Base-by-base conservation (phyloP, 2,113 vertebrate genomes). In the Muntiacus reevesi region DNA sequence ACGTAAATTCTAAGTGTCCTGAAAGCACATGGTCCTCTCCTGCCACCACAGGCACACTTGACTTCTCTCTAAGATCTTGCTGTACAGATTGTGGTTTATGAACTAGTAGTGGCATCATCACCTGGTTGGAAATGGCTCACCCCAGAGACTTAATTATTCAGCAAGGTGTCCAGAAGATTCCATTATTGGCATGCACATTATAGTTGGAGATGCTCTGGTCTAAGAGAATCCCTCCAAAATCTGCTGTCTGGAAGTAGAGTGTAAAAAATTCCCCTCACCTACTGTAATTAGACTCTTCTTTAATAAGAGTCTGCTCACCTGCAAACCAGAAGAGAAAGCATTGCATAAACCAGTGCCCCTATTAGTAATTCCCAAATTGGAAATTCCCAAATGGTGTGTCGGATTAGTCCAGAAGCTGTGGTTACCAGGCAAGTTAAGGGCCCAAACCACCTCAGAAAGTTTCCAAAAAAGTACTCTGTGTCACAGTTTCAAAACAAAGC, bases 401-500 rank as follows among this genome's bases (percentile, higher is more conserved):
- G 97, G 98, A 98, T 98, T 98, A 98, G 98, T 98, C 96, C 98
- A 99, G 98, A 98, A 98, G 98, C 95, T 98, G 98, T 97, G 98
- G 98, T 98, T 98, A 98, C 90, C 92, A 98, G 97, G 94, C 98
- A 98, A 98, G 96, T 59, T n/a, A 95, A 98, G 96, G 98, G 96
- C 97, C 97, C 97, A 98, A 98, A 98, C 98, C 97, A 82, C 98
- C 98, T 98, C 97, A 96, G 95, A 98, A 97, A 97, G 97, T 98
- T 92, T 98, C 98, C 98, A 97, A 93, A 91, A 98, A 95, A 97
- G 97, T 96, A 98, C 92, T 96, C 97, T 97, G 89, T 97, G 96
- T 98, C 97, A 98, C 98, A 95, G 93, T 98, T 99, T 98, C 97
- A 98, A 98, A 99, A 98, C 96, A 98, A 98, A 98, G 96, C 95